phyloP scores from a whole-genome alignment of 2,113 vertebrate species.

The Pachycephala philippinensis region DNA sequence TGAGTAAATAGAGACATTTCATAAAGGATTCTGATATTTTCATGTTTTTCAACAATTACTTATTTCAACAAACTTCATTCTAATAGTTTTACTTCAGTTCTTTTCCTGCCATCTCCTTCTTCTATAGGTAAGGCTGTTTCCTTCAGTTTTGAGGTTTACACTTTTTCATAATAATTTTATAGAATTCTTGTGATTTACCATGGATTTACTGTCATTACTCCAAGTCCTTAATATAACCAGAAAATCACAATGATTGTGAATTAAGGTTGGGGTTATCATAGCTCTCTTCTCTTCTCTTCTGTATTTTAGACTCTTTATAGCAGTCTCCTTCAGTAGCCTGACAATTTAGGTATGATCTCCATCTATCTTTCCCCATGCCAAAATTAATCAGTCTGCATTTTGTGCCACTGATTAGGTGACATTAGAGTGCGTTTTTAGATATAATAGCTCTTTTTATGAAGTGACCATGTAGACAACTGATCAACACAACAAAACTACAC shows the following conservation, averaged over 20 bases:
- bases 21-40: neutral
- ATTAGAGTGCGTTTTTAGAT: fast-evolving
- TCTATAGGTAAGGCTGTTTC: neutral
- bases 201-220: neutral
- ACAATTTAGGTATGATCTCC: neutral
- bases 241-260: fast-evolving
- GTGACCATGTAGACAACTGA: neutral
- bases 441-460: neutral
- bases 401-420: neutral
- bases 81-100: neutral
- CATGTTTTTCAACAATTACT: neutral
- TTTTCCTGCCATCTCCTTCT: neutral
- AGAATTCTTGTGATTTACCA: neutral
- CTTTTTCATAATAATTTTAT: neutral
- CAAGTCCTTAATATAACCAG: neutral
- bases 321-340: neutral
- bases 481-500: neutral
- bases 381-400: neutral
- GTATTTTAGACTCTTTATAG: neutral
- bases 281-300: neutral
- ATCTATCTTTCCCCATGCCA: neutral
- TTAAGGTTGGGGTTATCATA: neutral
- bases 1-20: neutral
- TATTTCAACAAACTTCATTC: neutral
- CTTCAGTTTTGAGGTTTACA: neutral